These are phyloP conservation scores for Acromyrmex heyeri DNA, from an alignment of 1,140 invertebrate species.

Conservation along the genomic window DNA sequence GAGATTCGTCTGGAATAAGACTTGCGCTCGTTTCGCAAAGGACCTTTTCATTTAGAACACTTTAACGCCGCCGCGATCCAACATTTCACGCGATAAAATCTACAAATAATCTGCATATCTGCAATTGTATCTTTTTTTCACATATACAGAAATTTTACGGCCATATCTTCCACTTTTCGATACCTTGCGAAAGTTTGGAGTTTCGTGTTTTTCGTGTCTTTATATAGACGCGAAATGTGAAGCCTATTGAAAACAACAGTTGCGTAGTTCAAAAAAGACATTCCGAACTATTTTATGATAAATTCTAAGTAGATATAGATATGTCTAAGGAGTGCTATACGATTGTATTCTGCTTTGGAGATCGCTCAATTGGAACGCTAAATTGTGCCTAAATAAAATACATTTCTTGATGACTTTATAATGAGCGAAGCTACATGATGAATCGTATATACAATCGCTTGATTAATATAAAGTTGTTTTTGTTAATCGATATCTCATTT, in stretches of 20 bases:
- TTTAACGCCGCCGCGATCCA: background rate
- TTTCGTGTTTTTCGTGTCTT: background rate
- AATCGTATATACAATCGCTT: background rate
- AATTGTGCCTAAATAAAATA: constrained; percentile 9
- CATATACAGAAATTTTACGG: constrained; percentile 17
- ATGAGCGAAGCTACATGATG: background rate
- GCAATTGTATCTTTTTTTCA: constrained; percentile 3
- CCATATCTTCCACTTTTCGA: constrained; percentile 29
- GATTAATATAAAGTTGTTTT: background rate
- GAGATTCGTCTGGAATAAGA: background rate
- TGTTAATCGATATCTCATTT: background rate
- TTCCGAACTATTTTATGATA: constrained; percentile 18
- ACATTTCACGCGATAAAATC: background rate
- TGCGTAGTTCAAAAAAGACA: background rate
- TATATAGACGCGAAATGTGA: background rate
- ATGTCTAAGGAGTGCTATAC: background rate
- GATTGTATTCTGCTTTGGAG: constrained; percentile 1
- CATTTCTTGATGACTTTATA: background rate
- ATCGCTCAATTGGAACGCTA: background rate
- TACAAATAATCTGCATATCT: background rate
- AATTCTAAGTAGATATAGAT: background rate
- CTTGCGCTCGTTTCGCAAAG: background rate
- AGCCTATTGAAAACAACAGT: background rate
- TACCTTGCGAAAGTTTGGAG: constrained; percentile 17
- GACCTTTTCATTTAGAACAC: background rate